phyloP scores from a whole-genome alignment of 2,113 vertebrate genomes.

The Festucalex cinctus region DNA sequence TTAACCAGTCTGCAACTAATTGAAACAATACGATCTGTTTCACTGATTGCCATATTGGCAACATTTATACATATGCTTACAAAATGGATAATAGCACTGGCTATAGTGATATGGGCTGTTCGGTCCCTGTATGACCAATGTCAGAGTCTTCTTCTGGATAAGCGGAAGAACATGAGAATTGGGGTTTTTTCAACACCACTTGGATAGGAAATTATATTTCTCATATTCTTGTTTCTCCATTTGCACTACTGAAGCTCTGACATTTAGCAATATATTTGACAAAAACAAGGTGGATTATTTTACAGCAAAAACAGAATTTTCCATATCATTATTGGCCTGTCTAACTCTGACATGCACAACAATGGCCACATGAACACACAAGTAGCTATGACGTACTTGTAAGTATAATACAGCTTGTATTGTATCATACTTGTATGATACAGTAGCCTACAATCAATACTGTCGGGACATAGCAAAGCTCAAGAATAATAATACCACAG shows the following conservation, averaged over 20 bases:
- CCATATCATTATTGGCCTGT: slow-evolving; percentile 47
- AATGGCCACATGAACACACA: slow-evolving; percentile 5
- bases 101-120: too few relatives aligned
- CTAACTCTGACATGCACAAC: slow-evolving; percentile 13
- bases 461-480: neutral
- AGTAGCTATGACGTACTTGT: neutral
- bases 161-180: neutral
- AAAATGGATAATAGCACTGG: neutral
- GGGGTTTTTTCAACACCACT: neutral
- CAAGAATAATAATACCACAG: neutral
- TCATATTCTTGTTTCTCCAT: slow-evolving; percentile 44
- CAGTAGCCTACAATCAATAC: slow-evolving; percentile 4
- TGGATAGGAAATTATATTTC: slow-evolving; percentile 11
- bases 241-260: slow-evolving; percentile 14
- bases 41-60: neutral
- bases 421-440: too few relatives aligned
- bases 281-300: slow-evolving; percentile 30
- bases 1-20: neutral
- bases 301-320: slow-evolving; percentile 45
- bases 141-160: too few relatives aligned
- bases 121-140: too few relatives aligned
- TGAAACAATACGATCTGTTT: neutral
- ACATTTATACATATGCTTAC: neutral
- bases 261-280: slow-evolving; percentile 55
- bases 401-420: too few relatives aligned